phyloP scores from a whole-genome alignment of 2,797 vertebrate species.

The Falco biarmicus region DNA sequence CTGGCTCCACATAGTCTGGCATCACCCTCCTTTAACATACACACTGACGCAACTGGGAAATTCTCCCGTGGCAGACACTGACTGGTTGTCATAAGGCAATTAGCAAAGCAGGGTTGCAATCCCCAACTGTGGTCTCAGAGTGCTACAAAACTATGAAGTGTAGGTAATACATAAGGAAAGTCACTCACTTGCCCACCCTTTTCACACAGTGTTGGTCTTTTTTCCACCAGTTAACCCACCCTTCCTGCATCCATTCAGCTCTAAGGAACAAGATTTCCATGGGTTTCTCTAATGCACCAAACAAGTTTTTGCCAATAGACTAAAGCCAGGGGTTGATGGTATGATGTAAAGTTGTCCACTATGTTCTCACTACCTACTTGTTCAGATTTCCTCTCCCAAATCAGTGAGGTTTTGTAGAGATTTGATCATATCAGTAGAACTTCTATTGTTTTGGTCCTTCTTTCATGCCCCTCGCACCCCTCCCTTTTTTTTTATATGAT shows the following conservation, averaged over 20 bases:
- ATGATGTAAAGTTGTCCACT: background rate
- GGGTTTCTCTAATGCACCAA: background rate
- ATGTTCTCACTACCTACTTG: background rate
- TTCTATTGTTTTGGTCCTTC: background rate
- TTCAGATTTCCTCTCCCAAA: background rate
- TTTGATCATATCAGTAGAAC: background rate
- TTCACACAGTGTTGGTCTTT: background rate
- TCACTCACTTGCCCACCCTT: background rate
- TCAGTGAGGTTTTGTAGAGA: background rate
- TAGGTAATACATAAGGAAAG: background rate
- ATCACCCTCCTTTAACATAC: background rate
- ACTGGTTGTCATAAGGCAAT: background rate
- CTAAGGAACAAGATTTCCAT: background rate
- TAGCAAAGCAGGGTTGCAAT: background rate
- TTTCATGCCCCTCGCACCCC: background rate
- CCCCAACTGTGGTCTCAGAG: background rate
- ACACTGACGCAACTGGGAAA: background rate
- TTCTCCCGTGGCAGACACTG: background rate
- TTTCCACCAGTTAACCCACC: background rate
- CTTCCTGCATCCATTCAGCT: background rate
- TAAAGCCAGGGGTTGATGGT: background rate
- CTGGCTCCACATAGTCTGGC: conserved; percentile 15
- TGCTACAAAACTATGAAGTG: background rate
- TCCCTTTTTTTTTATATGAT: background rate
- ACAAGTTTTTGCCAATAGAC: background rate